A percentile compares a stretch with the other conserved stretches of the same genome.
Conservation (phyloP, 2,888 invertebrate species). For the Taenaris catops region DNA sequence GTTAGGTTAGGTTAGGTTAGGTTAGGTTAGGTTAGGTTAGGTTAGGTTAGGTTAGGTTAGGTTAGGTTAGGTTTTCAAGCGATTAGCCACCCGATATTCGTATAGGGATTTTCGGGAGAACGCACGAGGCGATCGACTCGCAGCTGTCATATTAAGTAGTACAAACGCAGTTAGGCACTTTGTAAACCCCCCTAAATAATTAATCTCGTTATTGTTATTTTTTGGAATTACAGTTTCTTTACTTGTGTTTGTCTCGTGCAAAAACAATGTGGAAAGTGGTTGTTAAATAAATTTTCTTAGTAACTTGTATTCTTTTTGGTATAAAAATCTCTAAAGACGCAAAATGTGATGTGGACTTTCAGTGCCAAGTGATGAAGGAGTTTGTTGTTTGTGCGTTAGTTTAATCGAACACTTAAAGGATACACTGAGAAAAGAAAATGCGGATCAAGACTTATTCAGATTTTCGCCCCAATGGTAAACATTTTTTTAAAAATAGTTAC, state of each 20-base stretch:
- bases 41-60: too few relatives aligned
- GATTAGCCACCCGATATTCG: constrained; percentile 53
- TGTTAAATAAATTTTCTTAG: constrained; percentile 71
- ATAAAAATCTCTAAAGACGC: constrained; percentile 50
- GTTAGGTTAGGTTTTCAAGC: too few relatives aligned
- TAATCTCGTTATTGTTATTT: constrained; percentile 17
- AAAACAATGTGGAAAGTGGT: constrained; percentile 81
- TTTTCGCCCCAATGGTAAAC: constrained; percentile 76
- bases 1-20: too few relatives aligned
- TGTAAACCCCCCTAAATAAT: constrained; percentile 22
- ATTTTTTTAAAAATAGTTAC: constrained; percentile 21
- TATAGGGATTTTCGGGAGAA: constrained; percentile 72
- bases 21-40: too few relatives aligned
- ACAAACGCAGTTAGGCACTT: constrained; percentile 34
- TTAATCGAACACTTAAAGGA: constrained; percentile 69
- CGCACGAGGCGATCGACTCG: constrained; percentile 40
- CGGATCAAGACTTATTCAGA: constrained; percentile 71
- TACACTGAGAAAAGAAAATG: constrained; percentile 78
- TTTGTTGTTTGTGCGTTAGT: constrained; percentile 51
- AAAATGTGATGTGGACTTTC: constrained; percentile 65
- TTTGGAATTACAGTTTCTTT: constrained; percentile 71
- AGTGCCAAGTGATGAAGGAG: constrained; percentile 62
- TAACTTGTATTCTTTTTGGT: constrained; percentile 77
- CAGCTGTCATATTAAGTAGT: constrained; percentile 76
- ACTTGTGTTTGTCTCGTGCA: constrained; percentile 78